Base-by-base conservation (phyloP, 2,888 invertebrate species). In the Platycnemis pennipes region DNA sequence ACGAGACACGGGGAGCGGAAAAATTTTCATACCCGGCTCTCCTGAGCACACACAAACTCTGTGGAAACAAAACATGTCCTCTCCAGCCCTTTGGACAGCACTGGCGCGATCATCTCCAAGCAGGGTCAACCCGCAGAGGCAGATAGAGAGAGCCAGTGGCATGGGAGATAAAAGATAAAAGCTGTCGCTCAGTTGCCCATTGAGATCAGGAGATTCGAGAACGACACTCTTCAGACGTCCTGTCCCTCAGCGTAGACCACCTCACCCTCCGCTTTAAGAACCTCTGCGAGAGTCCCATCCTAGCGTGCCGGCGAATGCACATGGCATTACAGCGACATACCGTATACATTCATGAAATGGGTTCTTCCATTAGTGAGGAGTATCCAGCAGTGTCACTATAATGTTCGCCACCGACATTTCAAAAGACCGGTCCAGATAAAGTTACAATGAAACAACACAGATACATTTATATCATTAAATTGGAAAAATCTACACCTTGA, bases 31-130 rank as follows among this genome's bases (percentile, higher is more conserved):
- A 63, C 37, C 31, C 11, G n/a, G 31, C 77, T 77, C 37, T 37
- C 37, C 11, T 16, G 5, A 11, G 31, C 37, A n/a, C 37, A 77
- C 37, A 37, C 77, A 77, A 77, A 31, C 31, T 26, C 22, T 31
- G 77, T 37, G 77, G 77, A 77, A 37, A 77, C 77, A 77, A 77
- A 77, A 37, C 77, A 13, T 37, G 77, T 77, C 77, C 77, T 37
- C 77, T 77, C 16, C 37, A 77, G 77, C n/a, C 37, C 77, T 0
- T 8, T 2, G 1, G 31, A 37, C 77, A 77, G 26, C 2, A 77
- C 13, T 77, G 7, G 37, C 37, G 37, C 37, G 13, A 77, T 77
- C 31, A 37, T 77, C 37, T 37, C 31, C 31, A 13, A 77, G 77
- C 37, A 37, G 31, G 37, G 37, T 37, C 13, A 77, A 77, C 37